Base-by-base conservation (phyloP, 2,888 invertebrate genomes). In the Actias luna region DNA sequence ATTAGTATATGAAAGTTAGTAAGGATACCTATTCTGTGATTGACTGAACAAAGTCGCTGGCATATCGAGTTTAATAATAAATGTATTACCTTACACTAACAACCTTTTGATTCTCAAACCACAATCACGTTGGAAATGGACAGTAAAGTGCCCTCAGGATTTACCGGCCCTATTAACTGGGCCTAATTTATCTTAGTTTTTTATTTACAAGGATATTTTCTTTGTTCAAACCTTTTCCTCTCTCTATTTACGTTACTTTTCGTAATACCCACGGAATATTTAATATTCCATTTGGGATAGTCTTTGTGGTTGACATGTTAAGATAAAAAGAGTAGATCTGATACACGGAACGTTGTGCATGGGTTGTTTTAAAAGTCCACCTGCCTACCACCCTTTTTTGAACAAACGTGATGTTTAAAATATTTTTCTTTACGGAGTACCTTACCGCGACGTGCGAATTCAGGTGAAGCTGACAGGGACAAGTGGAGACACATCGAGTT, bases 131-230 rank as follows among this genome's bases (percentile, higher is more conserved):
- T 39, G 39, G 16, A n/a, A 39, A 39, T 39, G 39, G n/a, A 39
- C 39, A 39, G 39, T 16, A 39, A 50, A 50, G 22, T 10, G 50
- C 50, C 18, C 29, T 52, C 52, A 52, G 52, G 52, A 27, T 52
- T 52, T 29, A 27, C n/a, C 18, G 27, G 5, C 16, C 16, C 27
- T 52, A 52, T 52, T 52, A 52, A 29, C 25, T 16, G 16, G 14
- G 14, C 52, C 52, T 52, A 52, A 52, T 52, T 52, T 52, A 27
- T 52, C 29, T 52, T 29, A 52, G 52, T 52, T 27, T 52, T 52
- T 52, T 52, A 52, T 25, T 52, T 29, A 52, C 27, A 27, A 52
- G 25, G 14, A 29, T 52, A 52, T 52, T 52, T 27, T 52, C 52
- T 52, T 27, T 3, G 29, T 27, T 52, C 52, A 16, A 27, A 52